Conservation (phyloP, 1,140 invertebrate species). For the Phenacoccus solenopsis region DNA sequence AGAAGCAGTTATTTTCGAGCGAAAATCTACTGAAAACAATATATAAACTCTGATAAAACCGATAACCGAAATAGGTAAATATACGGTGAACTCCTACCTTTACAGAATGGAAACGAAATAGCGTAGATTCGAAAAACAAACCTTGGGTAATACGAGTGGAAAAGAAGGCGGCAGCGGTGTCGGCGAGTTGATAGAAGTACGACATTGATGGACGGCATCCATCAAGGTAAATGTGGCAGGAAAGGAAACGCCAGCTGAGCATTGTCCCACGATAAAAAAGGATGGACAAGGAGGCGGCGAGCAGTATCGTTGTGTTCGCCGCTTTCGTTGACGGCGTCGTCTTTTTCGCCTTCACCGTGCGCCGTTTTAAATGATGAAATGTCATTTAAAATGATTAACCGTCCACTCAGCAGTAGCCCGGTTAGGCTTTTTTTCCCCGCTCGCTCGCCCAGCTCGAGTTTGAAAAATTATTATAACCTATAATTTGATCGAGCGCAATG, state of each 20-base stretch:
- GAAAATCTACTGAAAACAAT: too few species aligned
- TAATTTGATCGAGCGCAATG: not conserved
- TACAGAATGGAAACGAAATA: too few species aligned
- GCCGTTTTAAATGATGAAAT: slow-evolving; percentile 8
- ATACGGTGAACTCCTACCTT: too few species aligned
- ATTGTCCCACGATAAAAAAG: slow-evolving; percentile 10
- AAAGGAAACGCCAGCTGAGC: slow-evolving; percentile 14
- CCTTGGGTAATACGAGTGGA: too few species aligned
- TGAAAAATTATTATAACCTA: slow-evolving; percentile 13
- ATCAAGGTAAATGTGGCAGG: slow-evolving; percentile 14
- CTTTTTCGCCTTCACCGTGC: not conserved
- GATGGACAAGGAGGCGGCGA: not conserved
- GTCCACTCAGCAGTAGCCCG: slow-evolving; percentile 12
- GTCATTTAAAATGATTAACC: slow-evolving; percentile 15
- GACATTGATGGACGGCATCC: slow-evolving; percentile 15
- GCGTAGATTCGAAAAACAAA: too few species aligned
- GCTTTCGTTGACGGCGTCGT: not conserved
- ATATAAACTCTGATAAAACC: too few species aligned
- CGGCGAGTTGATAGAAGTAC: slow-evolving; percentile 16
- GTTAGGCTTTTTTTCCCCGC: not conserved
- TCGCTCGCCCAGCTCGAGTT: not conserved
- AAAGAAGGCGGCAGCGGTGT: too few species aligned
- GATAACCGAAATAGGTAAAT: too few species aligned
- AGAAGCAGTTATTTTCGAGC: too few species aligned
- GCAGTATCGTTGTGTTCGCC: not conserved